Conservation (phyloP, 64 coral and sea anemone genomes). For the Orbicella faveolata region DNA sequence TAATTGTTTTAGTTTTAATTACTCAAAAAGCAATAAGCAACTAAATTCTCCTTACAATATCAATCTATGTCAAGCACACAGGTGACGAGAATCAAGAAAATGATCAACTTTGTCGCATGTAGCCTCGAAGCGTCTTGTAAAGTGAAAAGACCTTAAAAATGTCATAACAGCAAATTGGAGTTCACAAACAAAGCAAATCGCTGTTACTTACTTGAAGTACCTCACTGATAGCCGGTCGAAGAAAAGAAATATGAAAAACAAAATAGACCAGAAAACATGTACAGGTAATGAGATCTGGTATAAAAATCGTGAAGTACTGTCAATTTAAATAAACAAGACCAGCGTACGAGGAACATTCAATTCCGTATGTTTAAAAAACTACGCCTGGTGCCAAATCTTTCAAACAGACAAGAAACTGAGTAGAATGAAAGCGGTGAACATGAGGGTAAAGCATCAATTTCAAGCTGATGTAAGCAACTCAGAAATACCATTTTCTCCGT, state of each 20-base stretch:
- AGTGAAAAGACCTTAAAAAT: background rate
- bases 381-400: too few relatives aligned
- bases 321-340: too few relatives aligned
- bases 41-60: background rate
- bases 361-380: too few relatives aligned
- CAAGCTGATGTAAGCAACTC: too few relatives aligned
- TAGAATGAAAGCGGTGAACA: too few relatives aligned
- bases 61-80: background rate
- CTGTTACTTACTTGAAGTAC: conserved; percentile 73
- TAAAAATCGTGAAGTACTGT: too few relatives aligned
- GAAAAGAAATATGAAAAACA: background rate
- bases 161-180: background rate
- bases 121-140: background rate
- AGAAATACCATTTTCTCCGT: too few relatives aligned
- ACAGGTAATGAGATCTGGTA: background rate
- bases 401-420: too few relatives aligned
- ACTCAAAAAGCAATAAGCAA: background rate
- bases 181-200: background rate
- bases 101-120: too few relatives aligned
- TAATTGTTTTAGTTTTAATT: background rate
- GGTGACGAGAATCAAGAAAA: background rate
- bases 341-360: too few relatives aligned
- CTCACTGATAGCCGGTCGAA: conserved; percentile 51
- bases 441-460: too few relatives aligned
- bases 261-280: background rate